phyloP scores from a whole-genome alignment of 2,797 vertebrate species.

The Silurus lanzhouensis region DNA sequence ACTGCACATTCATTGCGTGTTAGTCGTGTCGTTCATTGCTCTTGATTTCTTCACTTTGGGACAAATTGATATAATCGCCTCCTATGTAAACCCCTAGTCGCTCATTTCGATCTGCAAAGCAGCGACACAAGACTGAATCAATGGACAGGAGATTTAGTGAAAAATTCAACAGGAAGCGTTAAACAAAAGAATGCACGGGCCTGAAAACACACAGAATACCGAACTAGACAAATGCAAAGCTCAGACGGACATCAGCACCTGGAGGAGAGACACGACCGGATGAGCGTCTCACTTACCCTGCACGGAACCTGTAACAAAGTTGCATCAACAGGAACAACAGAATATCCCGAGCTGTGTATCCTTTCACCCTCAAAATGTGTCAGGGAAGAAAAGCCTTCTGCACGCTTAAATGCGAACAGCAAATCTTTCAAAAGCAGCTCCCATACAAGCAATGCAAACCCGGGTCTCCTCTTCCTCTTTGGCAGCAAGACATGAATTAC shows the following conservation, averaged over 20 bases:
- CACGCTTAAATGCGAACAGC: conserved; percentile 15
- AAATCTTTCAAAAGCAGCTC: background rate
- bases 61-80: background rate
- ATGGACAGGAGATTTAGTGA: background rate
- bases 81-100: background rate
- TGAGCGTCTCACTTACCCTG: conserved; percentile 67
- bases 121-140: background rate
- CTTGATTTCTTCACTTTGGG: background rate
- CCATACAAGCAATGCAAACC: background rate
- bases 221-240: background rate
- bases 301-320: conserved; percentile 74
- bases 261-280: background rate
- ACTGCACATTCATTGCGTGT: too few species aligned
- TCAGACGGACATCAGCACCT: background rate
- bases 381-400: background rate
- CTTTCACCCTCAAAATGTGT: background rate
- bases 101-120: background rate
- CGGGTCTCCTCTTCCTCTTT: background rate
- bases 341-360: conserved; percentile 29
- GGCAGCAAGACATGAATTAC: background rate
- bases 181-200: background rate
- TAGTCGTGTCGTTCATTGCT: background rate
- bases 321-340: conserved; percentile 70
- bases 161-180: conserved; percentile 27
- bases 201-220: background rate